These are phyloP conservation scores for Eumerus sabulonum DNA, from an alignment of 2,888 invertebrate species.

Conservation along the genomic window DNA sequence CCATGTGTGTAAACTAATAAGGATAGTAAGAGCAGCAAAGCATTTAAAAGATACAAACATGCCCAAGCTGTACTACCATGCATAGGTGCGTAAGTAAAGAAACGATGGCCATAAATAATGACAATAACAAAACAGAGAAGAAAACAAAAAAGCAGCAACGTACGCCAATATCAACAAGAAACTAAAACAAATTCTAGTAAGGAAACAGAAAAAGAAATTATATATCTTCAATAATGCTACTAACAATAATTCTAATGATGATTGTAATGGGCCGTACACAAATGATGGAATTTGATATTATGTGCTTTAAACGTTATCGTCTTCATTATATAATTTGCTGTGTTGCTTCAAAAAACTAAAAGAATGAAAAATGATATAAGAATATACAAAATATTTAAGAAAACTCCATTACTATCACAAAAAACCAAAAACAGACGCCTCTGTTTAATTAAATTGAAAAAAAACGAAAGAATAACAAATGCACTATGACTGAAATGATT, in stretches of 20 bases:
- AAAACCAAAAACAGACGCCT: too few species aligned
- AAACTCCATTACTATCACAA: conserved; percentile 4
- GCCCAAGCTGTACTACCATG: too few species aligned
- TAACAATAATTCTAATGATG: conserved; percentile 67
- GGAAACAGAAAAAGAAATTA: conserved; percentile 11
- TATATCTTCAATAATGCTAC: conserved; percentile 53
- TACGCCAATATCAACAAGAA: conserved; percentile 1
- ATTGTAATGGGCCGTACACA: conserved; percentile 78
- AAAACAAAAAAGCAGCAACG: neutral
- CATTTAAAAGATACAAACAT: too few species aligned
- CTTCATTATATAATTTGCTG: conserved; percentile 62
- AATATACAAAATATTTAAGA: conserved; percentile 56
- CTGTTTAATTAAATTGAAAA: conserved; percentile 1
- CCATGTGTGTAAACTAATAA: too few species aligned
- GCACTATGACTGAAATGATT: too few species aligned
- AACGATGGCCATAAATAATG: too few species aligned
- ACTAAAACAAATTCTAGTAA: neutral
- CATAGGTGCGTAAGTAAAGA: too few species aligned
- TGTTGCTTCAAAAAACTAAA: conserved; percentile 65
- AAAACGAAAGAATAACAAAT: too few species aligned
- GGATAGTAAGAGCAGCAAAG: too few species aligned
- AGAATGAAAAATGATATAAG: conserved; percentile 57
- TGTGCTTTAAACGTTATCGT: conserved; percentile 67
- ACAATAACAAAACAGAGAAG: neutral
- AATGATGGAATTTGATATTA: conserved; percentile 79